A percentile compares a stretch with the other conserved stretches of the same genome.
Evolutionary conservation across 2,888 invertebrate species (phyloP).

Genomic region (Tillus elongatus): DNA sequence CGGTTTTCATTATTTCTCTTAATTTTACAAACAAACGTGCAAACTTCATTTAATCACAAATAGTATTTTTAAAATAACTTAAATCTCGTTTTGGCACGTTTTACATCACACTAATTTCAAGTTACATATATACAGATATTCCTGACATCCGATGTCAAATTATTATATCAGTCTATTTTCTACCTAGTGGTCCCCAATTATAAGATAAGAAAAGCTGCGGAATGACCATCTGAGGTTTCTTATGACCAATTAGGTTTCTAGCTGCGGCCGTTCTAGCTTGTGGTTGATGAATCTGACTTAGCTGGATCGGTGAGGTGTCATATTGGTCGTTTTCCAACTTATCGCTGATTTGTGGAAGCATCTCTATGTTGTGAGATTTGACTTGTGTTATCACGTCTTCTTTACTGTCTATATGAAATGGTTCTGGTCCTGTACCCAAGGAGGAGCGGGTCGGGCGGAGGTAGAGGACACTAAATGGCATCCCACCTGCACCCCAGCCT

Average conservation of each 20-base stretch:
- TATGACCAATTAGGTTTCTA: conserved; percentile 13
- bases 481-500: conserved; percentile 47
- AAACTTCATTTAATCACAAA: no score
- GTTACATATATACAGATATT: no score
- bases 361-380: conserved; percentile 11
- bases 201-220: conserved; percentile 47
- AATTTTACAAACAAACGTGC: no score
- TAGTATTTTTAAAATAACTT: no score
- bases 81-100: no score
- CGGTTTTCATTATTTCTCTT: no score
- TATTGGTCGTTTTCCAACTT: background rate
- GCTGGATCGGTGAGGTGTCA: background rate
- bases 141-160: no score
- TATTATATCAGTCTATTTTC: no score
- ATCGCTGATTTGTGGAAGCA: conserved; percentile 2
- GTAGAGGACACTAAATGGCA: conserved; percentile 47
- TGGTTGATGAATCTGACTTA: conserved; percentile 15
- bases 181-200: conserved; percentile 47
- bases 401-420: conserved; percentile 6
- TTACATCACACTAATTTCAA: no score
- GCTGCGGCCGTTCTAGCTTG: conserved; percentile 16
- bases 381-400: conserved; percentile 8
- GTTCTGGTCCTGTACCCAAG: conserved; percentile 4
- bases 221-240: conserved; percentile 39
- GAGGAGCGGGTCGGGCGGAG: conserved; percentile 31